Base-by-base conservation (phyloP, 2,888 invertebrate species). In the Petrolisthes manimaculis region DNA sequence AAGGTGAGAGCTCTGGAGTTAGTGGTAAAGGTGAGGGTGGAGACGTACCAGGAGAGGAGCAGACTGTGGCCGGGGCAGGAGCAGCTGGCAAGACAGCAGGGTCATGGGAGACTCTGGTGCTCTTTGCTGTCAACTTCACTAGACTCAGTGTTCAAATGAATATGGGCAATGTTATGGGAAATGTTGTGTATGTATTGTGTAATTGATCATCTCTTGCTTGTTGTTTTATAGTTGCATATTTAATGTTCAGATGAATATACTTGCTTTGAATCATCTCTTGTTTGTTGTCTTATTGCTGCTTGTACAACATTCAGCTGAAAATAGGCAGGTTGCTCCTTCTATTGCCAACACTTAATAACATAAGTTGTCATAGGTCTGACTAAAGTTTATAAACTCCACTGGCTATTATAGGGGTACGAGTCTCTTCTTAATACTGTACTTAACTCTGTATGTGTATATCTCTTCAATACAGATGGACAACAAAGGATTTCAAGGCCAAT, bases 141-240 rank as follows among this genome's bases (percentile, higher is more conserved):
- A 96, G 97, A 92, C 95, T 99, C 84, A 98, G 99, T 93, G 97
- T 99, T 12, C 97, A 98, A 93, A 99, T 99, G 96, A 99, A 99
- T 93, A 99, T 99, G 98, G 98, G 99, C 75, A 99, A 99, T 93
- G 98, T 99, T 0, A 99, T 99, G 98, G 99, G 99, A 18, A 98
- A 98, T 93, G 98, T 99, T 89, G 95, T 95, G 95, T 96, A 93
- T 94, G 94, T 94, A 88, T 89, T 37, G 4, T n/a, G 37, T 71
- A 14, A 61, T 61, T 61, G 0, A 14, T 61, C 18, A 18, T 61
- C 12, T 61, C 18, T 61, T 61, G 61, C 3, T 61, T 61, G 9
- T 61, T 9, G 18, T 61, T 61, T 61, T 37, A 37, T 37, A 37
- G 37, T 37, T 37, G 37, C 37, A 37, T 37, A 37, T 37, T 37